Percentiles rank a stretch among this genome's conserved stretches.
Conservation (phyloP, 2,113 vertebrate genomes). For the Amphilophus citrinellus region DNA sequence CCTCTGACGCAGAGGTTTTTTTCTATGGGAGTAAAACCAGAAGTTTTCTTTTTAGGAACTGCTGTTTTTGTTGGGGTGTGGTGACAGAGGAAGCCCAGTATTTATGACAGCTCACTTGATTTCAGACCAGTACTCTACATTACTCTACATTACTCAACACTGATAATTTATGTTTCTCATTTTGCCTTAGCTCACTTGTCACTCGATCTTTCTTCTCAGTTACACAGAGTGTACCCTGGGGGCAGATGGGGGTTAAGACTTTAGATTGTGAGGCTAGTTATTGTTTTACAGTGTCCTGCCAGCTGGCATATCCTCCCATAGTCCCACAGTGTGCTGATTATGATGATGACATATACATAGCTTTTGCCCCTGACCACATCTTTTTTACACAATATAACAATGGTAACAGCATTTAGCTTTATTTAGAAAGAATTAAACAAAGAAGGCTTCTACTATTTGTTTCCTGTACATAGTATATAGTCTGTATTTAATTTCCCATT, state of each 20-base stretch:
- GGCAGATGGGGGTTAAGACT: slow-evolving; percentile 34
- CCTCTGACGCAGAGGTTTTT: slow-evolving; percentile 3
- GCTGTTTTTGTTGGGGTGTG: neutral
- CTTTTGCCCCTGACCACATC: slow-evolving; percentile 25
- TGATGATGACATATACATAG: slow-evolving; percentile 67
- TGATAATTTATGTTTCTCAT: neutral
- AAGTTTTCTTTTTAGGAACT: neutral
- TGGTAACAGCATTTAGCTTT: slow-evolving; percentile 27
- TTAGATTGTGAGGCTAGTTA: slow-evolving; percentile 38
- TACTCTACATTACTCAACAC: neutral
- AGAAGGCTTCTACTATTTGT: neutral
- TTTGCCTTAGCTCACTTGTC: neutral
- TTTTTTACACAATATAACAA: slow-evolving; percentile 61
- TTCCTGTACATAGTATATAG: neutral
- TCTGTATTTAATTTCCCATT: neutral
- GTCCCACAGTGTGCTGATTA: slow-evolving; percentile 22
- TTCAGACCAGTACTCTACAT: neutral
- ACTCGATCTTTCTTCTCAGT: neutral
- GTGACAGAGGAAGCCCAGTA: slow-evolving; percentile 1
- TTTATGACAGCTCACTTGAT: neutral
- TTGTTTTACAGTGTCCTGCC: slow-evolving; percentile 52
- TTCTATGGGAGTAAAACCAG: neutral
- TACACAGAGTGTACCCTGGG: neutral
- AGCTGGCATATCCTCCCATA: slow-evolving; percentile 13
- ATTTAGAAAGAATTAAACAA: slow-evolving; percentile 28